Conservation (phyloP, 2,797 vertebrate genomes). For the Myotis findleyi region DNA sequence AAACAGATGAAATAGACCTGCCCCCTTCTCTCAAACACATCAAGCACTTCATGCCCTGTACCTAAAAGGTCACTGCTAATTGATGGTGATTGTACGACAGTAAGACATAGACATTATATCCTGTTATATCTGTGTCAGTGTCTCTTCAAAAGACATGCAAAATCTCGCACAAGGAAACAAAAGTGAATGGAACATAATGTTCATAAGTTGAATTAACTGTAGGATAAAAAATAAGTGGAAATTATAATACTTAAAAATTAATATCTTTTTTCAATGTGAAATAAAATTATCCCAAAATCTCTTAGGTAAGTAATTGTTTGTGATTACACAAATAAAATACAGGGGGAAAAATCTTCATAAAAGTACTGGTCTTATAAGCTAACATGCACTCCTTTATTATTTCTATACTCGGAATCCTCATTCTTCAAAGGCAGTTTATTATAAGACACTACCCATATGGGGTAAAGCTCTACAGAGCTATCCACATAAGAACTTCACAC, state of each 20-base stretch:
- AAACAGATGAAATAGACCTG: neutral
- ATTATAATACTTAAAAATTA: neutral
- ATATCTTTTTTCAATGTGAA: neutral
- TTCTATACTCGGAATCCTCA: neutral
- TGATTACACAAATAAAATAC: neutral
- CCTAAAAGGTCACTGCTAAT: neutral
- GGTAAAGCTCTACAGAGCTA: neutral
- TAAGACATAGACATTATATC: neutral
- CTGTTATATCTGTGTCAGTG: neutral
- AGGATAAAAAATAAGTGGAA: neutral
- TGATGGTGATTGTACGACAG: neutral
- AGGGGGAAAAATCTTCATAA: neutral
- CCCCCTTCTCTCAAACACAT: neutral
- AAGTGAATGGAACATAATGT: neutral
- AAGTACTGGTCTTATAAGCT: neutral
- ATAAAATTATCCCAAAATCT: neutral
- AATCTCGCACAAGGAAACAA: neutral
- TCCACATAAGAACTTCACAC: neutral
- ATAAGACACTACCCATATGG: neutral
- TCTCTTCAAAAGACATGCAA: neutral
- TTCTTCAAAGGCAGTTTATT: neutral
- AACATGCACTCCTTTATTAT: neutral
- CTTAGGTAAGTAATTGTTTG: neutral
- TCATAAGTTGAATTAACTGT: neutral
- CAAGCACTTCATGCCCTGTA: neutral